phyloP scores from a whole-genome alignment of 92 coral and sea anemone species.

The Porites divaricata region DNA sequence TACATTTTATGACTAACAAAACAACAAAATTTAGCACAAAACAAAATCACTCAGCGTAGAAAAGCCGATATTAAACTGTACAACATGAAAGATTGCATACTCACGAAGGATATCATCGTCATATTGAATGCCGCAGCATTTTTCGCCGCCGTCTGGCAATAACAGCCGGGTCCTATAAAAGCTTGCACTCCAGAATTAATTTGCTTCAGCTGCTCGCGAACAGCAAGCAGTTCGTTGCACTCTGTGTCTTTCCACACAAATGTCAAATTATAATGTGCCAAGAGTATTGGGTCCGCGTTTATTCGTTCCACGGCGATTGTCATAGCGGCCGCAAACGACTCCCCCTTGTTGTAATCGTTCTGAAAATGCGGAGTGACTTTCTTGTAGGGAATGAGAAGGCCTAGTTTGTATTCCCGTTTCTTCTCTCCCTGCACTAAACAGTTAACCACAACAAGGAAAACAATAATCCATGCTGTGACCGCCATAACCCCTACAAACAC shows the following conservation, averaged over 20 bases:
- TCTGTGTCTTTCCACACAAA: slow-evolving; percentile 86
- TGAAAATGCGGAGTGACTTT: slow-evolving; percentile 41
- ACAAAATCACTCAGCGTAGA: slow-evolving; percentile 6
- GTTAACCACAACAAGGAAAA: slow-evolving; percentile 14
- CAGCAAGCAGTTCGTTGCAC: slow-evolving; percentile 72
- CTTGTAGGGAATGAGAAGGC: slow-evolving; percentile 76
- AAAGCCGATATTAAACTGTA: slow-evolving; percentile 4
- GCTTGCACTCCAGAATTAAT: slow-evolving; percentile 72
- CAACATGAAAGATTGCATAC: slow-evolving; percentile 43
- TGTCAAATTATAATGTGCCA: slow-evolving; percentile 82
- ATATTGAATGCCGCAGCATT: slow-evolving; percentile 87
- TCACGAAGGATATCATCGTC: slow-evolving; percentile 80
- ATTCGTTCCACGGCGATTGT: slow-evolving; percentile 87
- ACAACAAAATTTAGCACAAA: background rate
- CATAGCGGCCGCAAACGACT: slow-evolving; percentile 82
- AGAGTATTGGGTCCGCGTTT: slow-evolving; percentile 77
- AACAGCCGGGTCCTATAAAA: slow-evolving; percentile 86
- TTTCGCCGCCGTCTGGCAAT: slow-evolving; percentile 82
- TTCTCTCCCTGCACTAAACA: slow-evolving; percentile 22
- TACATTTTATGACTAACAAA: background rate
- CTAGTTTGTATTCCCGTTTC: slow-evolving; percentile 76
- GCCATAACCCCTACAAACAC: slow-evolving; percentile 31
- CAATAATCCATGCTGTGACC: slow-evolving; percentile 18
- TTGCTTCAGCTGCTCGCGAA: slow-evolving; percentile 69
- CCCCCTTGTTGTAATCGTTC: slow-evolving; percentile 60